Evolutionary conservation across 2,797 vertebrate species (phyloP), one percentile per base, ranked within the genome.

Genomic region (Lagodon rhomboides): DNA sequence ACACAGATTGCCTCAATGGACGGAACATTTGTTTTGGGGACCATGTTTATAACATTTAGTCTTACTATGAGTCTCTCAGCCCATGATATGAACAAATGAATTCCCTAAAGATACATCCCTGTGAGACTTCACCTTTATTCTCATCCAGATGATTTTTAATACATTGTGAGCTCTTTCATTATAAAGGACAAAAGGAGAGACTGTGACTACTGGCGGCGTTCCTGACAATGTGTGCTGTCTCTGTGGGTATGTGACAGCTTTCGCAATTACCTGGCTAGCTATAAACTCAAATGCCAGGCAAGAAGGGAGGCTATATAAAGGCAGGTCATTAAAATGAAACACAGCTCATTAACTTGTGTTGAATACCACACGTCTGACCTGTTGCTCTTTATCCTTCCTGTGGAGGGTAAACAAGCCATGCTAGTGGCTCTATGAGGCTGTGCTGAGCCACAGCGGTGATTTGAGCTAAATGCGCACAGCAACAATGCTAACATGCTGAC

Each of bases 251-350:
- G 66, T 65, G 80, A 88, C 85, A 78, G 72, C 72, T 62, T 62
- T 53, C 64, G 74, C 77, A 87, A 94, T 92, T 91, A 91, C 66
- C 68, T 79, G 53, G 43, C 30, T 64, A n/a, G 44, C 71, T 58
- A 72, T 70, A 79, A 83, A 86, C 75, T 58, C 8, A 92, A 93
- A 93, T 93, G 85, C 71, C 88, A 92, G 75, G 73, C 67, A 65
- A 72, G 75, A 76, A 73, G 67, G 68, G 64, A 83, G 63, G 73
- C 82, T 79, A 58, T 60, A 81, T 80, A 80, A 81, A 89, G 78
- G 62, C 75, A 74, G 67, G 44, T 73, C 74, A 89, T 92, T 86
- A 88, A 82, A 90, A 82, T 0, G 0, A 70, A 83, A 73, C 67
- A 50, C 56, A 72, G 68, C 85, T 91, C 82, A 82, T 93, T 91